Base-by-base conservation (phyloP, 1,140 invertebrate genomes). In the Varroa destructor region DNA sequence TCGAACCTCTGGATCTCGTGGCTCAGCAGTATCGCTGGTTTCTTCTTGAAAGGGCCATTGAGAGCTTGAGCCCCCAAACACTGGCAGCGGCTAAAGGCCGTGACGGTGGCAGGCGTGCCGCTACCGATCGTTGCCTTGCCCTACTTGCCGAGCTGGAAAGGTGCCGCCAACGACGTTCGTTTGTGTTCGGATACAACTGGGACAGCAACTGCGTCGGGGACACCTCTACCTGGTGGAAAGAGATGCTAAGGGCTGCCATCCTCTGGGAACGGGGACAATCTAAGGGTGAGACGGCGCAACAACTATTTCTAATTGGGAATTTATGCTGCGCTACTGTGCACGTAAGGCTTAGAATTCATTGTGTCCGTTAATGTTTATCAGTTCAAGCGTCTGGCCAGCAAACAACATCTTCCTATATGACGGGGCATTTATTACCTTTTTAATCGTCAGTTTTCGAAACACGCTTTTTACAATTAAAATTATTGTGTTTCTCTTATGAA, bases 171-270 rank as follows among this genome's bases (percentile, higher is more conserved):
- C 10, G 61, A 37, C 40, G 61, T 2, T 67, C 61, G 12, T 67
- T 67, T 37, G 61, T 67, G 12, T 67, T 67, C 37, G 61, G 61
- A n/a, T 67, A 67, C 36, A 67, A 67, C 61, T 67, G 61, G 61
- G 61, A 67, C 61, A 67, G 61, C 61, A 67, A 67, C 61, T 67
- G 61, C 61, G 46, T 67, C 37, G 61, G 46, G 37, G 61, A 67
- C 61, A 67, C 61, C 12, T 67, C 61, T 12, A 67, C 61, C 61
- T 67, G 61, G 61, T 67, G 61, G 61, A 67, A 67, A 37, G 61
- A 67, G 37, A 67, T 67, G 10, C 12, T 67, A 12, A 67, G 46
- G 37, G 61, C 61, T 10, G 61, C 61, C 14, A 46, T 67, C 12
- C 14, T 67, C 40, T 37, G 40, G 61, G 61, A 67, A 46, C 61